These are phyloP conservation scores for Harlomillsia oculata DNA, from an alignment of 1,140 invertebrate genomes.

Conservation along the genomic window DNA sequence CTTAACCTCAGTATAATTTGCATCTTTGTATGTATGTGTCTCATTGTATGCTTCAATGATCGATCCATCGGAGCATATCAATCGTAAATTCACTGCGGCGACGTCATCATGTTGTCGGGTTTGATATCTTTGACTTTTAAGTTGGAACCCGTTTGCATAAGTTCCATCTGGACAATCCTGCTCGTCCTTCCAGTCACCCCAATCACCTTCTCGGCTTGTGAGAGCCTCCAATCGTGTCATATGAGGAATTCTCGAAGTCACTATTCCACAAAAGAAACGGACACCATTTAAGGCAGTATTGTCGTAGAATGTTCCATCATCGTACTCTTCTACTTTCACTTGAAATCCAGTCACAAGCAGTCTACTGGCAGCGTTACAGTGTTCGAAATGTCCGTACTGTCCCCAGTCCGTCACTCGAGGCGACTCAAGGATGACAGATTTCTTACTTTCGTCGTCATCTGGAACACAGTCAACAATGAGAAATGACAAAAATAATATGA, in stretches of 20 bases:
- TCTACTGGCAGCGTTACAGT: neutral
- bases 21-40: neutral
- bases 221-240: too few species aligned
- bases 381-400: constrained; percentile 15
- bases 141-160: constrained; percentile 23
- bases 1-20: constrained; percentile 7
- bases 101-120: constrained; percentile 20
- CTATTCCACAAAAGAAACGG: constrained; percentile 17
- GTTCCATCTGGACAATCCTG: neutral
- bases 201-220: too few species aligned
- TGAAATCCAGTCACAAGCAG: constrained; percentile 21
- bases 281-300: constrained; percentile 30
- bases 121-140: constrained; percentile 22
- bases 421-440: constrained; percentile 10
- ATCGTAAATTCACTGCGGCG: constrained; percentile 24
- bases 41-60: constrained; percentile 18
- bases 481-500: too few species aligned
- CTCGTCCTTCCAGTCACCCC: neutral
- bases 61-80: constrained; percentile 24
- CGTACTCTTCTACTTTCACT: constrained; percentile 16
- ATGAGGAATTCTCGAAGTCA: neutral
- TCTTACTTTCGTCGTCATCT: too few species aligned
- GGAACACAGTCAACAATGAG: too few species aligned
- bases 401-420: constrained; percentile 15
- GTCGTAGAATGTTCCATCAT: neutral